Base-by-base conservation (phyloP, 2,888 invertebrate species). In the Megaustenia siamemsis region DNA sequence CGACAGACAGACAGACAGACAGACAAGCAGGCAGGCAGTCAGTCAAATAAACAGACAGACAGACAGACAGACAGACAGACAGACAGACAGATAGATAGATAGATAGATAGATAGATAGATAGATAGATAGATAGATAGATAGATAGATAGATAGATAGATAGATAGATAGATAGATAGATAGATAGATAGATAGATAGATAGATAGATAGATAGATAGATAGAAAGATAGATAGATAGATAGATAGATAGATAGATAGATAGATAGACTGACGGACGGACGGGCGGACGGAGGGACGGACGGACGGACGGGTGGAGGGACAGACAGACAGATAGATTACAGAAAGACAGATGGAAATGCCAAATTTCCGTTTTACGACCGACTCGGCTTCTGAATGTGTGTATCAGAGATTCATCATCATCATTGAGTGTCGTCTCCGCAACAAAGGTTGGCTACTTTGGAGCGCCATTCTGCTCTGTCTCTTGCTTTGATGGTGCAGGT, bases 81-180 rank as follows among this genome's bases (percentile, higher is more conserved):
- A n/a, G 63, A 63, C 28, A 63, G 63, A 63, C 28, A 63, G 63
- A 63, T 63, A 63, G 63, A 63, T 63, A 63, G 63, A 63, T 63
- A 63, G 63, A 63, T 63, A 63, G 63, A 63, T 63, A 63, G 63
- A 63, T 63, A 63, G 63, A 63, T 63, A 63, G 63, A 63, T 63
- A 63, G 63, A 63, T 63, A 63, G 63, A 63, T 63, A 63, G 63
- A 63, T 63, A 63, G 63, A 63, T 63, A 63, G 63, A 63, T 63
- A 63, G 63, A 63, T n/a, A 63, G 63, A 63, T 63, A 63, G 63
- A 63, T 63, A 63, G 63, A 63, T 63, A 63, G 63, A 63, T 63
- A 63, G 63, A 63, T 63, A 63, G 63, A 63, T 63, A 63, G 63
- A 63, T 63, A 63, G 63, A 63, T 63, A 63, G 63, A 63, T 63